Evolutionary conservation across 2,888 invertebrate species (phyloP).

Genomic region (Nomada ruficornis): DNA sequence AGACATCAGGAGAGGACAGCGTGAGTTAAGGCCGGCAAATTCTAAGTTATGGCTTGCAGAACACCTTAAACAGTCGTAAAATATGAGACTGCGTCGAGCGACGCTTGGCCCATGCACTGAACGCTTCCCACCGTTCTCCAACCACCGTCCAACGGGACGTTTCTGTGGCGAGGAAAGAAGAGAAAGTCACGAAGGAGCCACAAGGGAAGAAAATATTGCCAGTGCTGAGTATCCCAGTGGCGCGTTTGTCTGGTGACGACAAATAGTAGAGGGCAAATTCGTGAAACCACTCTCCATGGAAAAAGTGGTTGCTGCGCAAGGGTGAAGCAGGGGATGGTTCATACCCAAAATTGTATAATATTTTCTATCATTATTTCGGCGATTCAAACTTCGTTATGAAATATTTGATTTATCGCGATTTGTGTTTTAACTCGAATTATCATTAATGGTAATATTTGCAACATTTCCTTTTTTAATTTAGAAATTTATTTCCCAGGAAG

Average conservation of each 20-base stretch:
- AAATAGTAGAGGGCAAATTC: constrained; percentile 30
- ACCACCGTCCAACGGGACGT: not conserved
- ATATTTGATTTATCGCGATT: too few relatives aligned
- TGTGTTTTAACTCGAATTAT: too few relatives aligned
- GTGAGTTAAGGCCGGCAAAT: constrained; percentile 65
- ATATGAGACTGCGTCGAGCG: constrained; percentile 67
- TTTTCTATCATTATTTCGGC: too few relatives aligned
- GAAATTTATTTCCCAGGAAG: too few relatives aligned
- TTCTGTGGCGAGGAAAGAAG: constrained; percentile 39
- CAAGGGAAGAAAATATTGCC: constrained; percentile 47
- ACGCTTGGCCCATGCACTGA: constrained; percentile 38
- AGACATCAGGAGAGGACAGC: constrained; percentile 49
- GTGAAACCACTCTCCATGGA: not conserved
- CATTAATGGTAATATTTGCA: too few relatives aligned
- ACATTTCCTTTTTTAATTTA: too few relatives aligned
- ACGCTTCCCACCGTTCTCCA: not conserved
- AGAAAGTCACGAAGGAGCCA: constrained; percentile 21
- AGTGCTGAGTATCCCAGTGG: constrained; percentile 28
- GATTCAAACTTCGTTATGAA: too few relatives aligned
- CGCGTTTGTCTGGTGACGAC: constrained; percentile 31
- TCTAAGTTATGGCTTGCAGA: constrained; percentile 69
- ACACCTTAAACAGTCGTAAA: constrained; percentile 70
- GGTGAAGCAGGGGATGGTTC: not conserved
- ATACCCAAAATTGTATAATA: not conserved
- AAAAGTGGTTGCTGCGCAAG: too few relatives aligned